Evolutionary conservation across 2,888 invertebrate genomes (phyloP).

Genomic region (Noctuana brunneofusca): DNA sequence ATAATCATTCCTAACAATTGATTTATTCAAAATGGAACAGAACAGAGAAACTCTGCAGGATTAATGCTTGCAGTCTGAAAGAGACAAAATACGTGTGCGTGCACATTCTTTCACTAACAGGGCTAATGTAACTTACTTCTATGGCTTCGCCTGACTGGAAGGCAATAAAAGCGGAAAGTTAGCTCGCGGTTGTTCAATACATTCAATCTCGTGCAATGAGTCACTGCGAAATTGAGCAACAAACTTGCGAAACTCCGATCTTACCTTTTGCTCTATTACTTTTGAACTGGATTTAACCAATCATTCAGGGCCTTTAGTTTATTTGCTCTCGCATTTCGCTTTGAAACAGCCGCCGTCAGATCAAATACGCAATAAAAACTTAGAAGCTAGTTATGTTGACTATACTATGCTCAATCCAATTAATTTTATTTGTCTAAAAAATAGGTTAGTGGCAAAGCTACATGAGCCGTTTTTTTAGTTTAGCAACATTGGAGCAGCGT

Average conservation of each 20-base stretch:
- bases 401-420: conserved; percentile 27
- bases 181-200: conserved; percentile 48
- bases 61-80: conserved; percentile 12
- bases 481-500: too few relatives aligned
- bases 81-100: conserved; percentile 24
- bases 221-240: conserved; percentile 56
- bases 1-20: background rate
- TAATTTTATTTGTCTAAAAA: conserved; percentile 21
- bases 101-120: conserved; percentile 32
- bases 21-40: background rate
- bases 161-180: conserved; percentile 61
- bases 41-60: background rate
- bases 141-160: conserved; percentile 51
- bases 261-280: conserved; percentile 48
- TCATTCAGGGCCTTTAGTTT: conserved; percentile 33
- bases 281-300: conserved; percentile 50
- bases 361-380: conserved; percentile 31
- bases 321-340: conserved; percentile 32
- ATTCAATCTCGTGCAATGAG: conserved; percentile 58
- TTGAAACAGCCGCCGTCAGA: conserved; percentile 31
- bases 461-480: background rate
- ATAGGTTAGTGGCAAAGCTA: conserved; percentile 13
- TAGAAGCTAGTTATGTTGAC: conserved; percentile 23
- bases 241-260: conserved; percentile 55
- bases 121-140: conserved; percentile 57